Conservation (phyloP, 2,113 vertebrate genomes). For the Sardina pilchardus region DNA sequence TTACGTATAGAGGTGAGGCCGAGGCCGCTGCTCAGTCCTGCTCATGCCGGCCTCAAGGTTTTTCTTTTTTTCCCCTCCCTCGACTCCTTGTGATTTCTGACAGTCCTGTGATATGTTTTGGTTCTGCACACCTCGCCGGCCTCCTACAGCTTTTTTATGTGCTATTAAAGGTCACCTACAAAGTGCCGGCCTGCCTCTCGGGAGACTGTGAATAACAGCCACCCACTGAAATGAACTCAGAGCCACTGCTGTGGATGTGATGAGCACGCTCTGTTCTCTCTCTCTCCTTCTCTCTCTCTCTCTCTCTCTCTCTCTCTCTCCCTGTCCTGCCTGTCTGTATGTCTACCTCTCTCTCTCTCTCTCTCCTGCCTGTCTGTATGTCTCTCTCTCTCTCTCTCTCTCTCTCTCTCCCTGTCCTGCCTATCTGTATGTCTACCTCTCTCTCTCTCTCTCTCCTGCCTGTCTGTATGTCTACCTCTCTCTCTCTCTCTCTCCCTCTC, state of each 20-base stretch:
- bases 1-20: not conserved
- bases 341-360: not conserved
- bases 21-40: not conserved
- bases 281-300: not conserved
- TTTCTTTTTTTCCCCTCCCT: not conserved
- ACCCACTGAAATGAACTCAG: constrained; percentile 5
- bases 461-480: too few relatives aligned
- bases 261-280: not conserved
- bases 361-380: not conserved
- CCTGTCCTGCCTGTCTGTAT: not conserved
- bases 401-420: not conserved
- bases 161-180: constrained; percentile 9
- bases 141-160: not conserved
- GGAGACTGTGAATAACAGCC: constrained; percentile 14
- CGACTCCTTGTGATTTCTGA: not conserved
- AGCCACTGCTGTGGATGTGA: not conserved
- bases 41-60: too few relatives aligned
- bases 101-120: not conserved
- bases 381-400: not conserved
- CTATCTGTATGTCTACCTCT: too few relatives aligned
- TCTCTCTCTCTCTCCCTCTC: not conserved
- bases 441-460: constrained; percentile 12
- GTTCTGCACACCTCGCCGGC: not conserved
- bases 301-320: not conserved
- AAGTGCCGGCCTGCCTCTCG: not conserved